phyloP scores from a whole-genome alignment of 2,888 invertebrate genomes.

The Agrotis exclamationis region DNA sequence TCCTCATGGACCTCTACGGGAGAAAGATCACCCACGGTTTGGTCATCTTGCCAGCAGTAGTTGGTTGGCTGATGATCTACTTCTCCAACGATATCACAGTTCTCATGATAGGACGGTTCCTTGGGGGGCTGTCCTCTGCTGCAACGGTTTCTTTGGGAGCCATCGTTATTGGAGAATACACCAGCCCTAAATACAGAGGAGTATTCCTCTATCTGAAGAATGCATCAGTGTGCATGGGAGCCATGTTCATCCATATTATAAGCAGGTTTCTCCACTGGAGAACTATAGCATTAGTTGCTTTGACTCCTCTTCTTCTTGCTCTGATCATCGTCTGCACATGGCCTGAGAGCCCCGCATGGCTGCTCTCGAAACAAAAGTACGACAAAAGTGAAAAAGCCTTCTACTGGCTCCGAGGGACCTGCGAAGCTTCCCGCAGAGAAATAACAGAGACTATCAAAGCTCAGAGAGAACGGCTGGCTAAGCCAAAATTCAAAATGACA shows the following conservation, averaged over 20 bases:
- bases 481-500: constrained; percentile 22
- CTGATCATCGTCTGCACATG: constrained; percentile 61
- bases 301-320: constrained; percentile 56
- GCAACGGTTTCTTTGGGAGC: constrained; percentile 72
- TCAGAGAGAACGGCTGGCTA: constrained; percentile 44
- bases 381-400: constrained; percentile 69
- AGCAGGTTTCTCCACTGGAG: constrained; percentile 66
- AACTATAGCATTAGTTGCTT: constrained; percentile 60
- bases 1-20: constrained; percentile 72
- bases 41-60: constrained; percentile 78
- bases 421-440: constrained; percentile 78
- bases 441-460: constrained; percentile 49
- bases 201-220: constrained; percentile 80
- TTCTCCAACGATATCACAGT: constrained; percentile 40
- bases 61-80: constrained; percentile 58
- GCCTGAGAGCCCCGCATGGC: constrained; percentile 69
- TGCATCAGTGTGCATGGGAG: constrained; percentile 56
- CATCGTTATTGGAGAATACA: constrained; percentile 85
- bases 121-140: constrained; percentile 46
- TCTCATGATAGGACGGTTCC: constrained; percentile 55
- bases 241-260: constrained; percentile 60
- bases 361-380: constrained; percentile 58
- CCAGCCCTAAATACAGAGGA: constrained; percentile 89
- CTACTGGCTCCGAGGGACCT: constrained; percentile 86
- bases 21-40: constrained; percentile 67